Base-by-base conservation (phyloP, 2,797 vertebrate species). In the Paratrypauchen microcephalus region DNA sequence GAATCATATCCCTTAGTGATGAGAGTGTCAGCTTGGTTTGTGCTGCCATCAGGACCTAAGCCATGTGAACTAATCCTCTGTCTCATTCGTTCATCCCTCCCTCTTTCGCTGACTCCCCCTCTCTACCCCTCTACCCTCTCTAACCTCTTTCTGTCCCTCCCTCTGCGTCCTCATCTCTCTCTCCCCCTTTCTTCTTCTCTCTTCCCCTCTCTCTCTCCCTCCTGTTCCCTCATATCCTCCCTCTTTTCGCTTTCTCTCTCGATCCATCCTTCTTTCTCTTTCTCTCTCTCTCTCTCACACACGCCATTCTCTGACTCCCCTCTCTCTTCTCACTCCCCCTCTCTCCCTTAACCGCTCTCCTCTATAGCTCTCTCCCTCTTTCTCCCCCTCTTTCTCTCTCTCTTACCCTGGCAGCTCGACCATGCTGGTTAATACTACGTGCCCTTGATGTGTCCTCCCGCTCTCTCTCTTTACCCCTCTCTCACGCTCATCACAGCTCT, bases 21-120 rank as follows among this genome's bases (percentile, higher is more conserved):
- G 52, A 80, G 72, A 77, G 39, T 67, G 58, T 36, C 65, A 72
- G 85, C 74, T 83, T 77, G 82, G 70, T 9, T 24, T 54, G 68
- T 65, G 82, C 70, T 55, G 55, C 66, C 81, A 78, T 77, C 77
- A 16, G 82, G 71, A 80, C 72, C 72, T 32, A 64, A 45, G 61
- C 66, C 77, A 52, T 81, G 81, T 71, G 75, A 78, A 86, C 84
- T 90, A 92, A 89, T 90, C 91, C 82, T 62, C 60, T 75, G 65
- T 82, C 70, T 21, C 41, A 45, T 45, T 45, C 4, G 13, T 45
- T 15, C 15, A 9, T 72, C 78, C 78, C 21, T 48, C 15, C 6
- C 47, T 50, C 19, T 24, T 11, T 80, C 47, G 77, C 83, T 5
- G 16, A 19, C 13, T 5, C 47, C 5, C 18, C 19, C 47, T 48